phyloP scores from a whole-genome alignment of 2,888 invertebrate genomes.

The Drosophila lacicola region DNA sequence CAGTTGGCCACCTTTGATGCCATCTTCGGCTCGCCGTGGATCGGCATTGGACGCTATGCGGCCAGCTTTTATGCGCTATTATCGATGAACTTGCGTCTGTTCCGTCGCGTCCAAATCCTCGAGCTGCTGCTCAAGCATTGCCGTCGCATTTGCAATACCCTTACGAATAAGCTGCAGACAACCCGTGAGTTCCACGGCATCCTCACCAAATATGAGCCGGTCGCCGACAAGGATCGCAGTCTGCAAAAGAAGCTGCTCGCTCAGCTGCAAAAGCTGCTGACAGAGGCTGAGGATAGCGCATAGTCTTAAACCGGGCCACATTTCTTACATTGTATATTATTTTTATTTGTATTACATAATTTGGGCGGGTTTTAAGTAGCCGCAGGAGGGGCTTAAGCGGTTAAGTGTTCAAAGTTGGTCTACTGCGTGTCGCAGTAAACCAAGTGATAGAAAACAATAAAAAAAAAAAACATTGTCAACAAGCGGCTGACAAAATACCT shows the following conservation, averaged over 20 bases:
- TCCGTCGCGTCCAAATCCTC: constrained; percentile 45
- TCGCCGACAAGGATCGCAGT: constrained; percentile 10
- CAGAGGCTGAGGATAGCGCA: neutral
- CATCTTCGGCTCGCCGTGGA: constrained; percentile 38
- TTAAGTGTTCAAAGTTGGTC: neutral
- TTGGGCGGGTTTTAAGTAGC: neutral
- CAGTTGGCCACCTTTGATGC: constrained; percentile 45
- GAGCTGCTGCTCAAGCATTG: constrained; percentile 37
- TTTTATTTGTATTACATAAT: neutral
- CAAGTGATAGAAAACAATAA: neutral
- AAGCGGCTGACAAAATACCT: neutral
- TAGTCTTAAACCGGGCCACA: neutral
- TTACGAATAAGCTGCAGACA: neutral
- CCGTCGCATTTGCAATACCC: constrained; percentile 2
- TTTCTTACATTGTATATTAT: neutral
- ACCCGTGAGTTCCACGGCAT: neutral
- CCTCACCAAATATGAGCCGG: constrained; percentile 2
- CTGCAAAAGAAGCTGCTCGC: constrained; percentile 15
- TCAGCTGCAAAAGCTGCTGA: constrained; percentile 3
- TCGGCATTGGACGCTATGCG: constrained; percentile 29
- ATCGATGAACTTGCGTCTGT: constrained; percentile 22
- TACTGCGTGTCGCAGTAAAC: neutral
- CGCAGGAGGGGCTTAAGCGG: neutral
- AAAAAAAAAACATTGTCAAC: neutral
- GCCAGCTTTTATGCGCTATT: constrained; percentile 20